Percentiles rank a stretch among this genome's conserved stretches.
Conservation (phyloP, 2,797 vertebrate species). For the Clarias platycephalus region DNA sequence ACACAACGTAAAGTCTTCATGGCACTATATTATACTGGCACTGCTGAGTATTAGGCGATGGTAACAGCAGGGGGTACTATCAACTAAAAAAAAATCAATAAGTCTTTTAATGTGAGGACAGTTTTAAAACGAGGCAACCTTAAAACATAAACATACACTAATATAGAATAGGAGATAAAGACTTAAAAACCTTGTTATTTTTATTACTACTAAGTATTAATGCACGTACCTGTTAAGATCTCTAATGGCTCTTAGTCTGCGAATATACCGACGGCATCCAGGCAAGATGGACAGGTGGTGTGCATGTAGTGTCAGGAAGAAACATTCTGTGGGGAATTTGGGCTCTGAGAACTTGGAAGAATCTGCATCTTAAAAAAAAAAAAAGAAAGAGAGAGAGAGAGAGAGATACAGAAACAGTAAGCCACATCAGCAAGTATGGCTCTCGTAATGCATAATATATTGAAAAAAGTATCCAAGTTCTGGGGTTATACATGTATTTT, state of each 20-base stretch:
- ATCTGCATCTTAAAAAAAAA: conserved; percentile 78
- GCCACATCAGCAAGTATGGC: not conserved
- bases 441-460: not conserved
- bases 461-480: not conserved
- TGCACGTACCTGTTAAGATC: conserved; percentile 90
- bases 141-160: not conserved
- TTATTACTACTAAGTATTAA: not conserved
- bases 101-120: conserved; percentile 18
- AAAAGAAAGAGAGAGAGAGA: no score
- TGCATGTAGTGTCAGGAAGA: conserved; percentile 94
- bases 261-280: conserved; percentile 95
- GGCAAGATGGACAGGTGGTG: conserved; percentile 97
- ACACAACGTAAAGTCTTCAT: not conserved
- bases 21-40: not conserved
- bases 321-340: conserved; percentile 95
- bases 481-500: no score
- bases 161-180: not conserved
- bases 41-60: conserved; percentile 30
- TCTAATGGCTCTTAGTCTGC: conserved; percentile 91
- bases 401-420: not conserved
- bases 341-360: conserved; percentile 77
- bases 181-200: not conserved
- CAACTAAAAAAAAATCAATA: not conserved
- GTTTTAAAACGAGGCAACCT: not conserved
- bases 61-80: conserved; percentile 48